These are phyloP conservation scores for Atta colombica DNA, from an alignment of 1,140 invertebrate species.

Conservation along the genomic window DNA sequence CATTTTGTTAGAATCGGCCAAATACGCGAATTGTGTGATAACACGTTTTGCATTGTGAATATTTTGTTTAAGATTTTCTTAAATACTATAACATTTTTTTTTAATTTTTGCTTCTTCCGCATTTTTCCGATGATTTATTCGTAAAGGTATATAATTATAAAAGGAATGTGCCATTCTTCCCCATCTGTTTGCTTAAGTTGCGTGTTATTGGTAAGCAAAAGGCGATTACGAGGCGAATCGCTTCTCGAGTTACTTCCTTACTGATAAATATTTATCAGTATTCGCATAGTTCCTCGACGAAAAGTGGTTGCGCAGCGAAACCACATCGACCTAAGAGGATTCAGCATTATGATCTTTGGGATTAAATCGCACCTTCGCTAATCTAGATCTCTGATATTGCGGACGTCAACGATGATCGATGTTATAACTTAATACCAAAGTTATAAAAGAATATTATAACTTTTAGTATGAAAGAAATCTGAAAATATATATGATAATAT, in stretches of 20 bases:
- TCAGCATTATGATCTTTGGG: conserved; percentile 33
- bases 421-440: not conserved
- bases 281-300: conserved; percentile 11
- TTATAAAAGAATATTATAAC: not conserved
- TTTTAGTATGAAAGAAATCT: not conserved
- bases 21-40: not conserved
- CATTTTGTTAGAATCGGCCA: not conserved
- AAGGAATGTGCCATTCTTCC: not conserved
- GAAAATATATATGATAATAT: not conserved
- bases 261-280: conserved; percentile 51
- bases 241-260: conserved; percentile 24
- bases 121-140: not conserved
- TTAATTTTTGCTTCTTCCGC: not conserved
- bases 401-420: not conserved
- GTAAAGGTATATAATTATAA: not conserved
- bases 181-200: not conserved
- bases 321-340: conserved; percentile 31
- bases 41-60: not conserved
- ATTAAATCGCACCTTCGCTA: conserved; percentile 49
- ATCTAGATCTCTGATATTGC: conserved; percentile 10
- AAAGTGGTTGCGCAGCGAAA: conserved; percentile 34
- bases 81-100: not conserved
- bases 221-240: conserved; percentile 27
- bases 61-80: not conserved
- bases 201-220: conserved; percentile 34